These are phyloP conservation scores for Halocynthia roretzi DNA, from an alignment of 23 tunicate genomes.

Conservation along the genomic window DNA sequence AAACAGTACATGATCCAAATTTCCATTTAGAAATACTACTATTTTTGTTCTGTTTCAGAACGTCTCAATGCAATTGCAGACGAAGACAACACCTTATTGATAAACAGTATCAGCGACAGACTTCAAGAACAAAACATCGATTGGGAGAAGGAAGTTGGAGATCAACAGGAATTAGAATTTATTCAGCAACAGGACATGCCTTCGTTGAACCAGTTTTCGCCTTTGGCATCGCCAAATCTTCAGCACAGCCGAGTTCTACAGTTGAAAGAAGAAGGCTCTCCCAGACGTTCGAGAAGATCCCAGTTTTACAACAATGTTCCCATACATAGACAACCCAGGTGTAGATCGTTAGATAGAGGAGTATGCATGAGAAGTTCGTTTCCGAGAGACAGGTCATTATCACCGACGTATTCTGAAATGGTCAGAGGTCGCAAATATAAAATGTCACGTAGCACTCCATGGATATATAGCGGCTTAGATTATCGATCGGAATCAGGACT, in stretches of 20 bases:
- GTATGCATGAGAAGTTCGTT: neutral
- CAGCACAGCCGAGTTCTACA: neutral
- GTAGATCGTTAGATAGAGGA: constrained; percentile 5
- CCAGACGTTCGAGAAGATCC: neutral
- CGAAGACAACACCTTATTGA: neutral
- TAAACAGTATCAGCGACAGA: neutral
- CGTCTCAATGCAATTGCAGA: constrained; percentile 2
- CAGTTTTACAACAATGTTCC: neutral
- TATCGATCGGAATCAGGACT: too few relatives aligned
- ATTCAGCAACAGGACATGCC: neutral
- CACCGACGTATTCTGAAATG: neutral
- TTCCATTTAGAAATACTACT: neutral
- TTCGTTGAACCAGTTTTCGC: neutral
- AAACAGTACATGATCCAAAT: too few relatives aligned
- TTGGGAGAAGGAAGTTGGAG: neutral
- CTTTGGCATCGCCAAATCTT: neutral
- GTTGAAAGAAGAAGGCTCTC: neutral
- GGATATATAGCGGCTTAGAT: too few relatives aligned
- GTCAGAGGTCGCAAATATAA: neutral
- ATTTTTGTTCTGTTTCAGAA: neutral
- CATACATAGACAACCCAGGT: neutral
- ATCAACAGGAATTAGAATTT: neutral
- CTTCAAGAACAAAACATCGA: neutral
- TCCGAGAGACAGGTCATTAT: neutral
- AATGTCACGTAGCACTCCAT: neutral